phyloP scores from a whole-genome alignment of 2,113 vertebrate genomes.

The Onychostoma macrolepis region DNA sequence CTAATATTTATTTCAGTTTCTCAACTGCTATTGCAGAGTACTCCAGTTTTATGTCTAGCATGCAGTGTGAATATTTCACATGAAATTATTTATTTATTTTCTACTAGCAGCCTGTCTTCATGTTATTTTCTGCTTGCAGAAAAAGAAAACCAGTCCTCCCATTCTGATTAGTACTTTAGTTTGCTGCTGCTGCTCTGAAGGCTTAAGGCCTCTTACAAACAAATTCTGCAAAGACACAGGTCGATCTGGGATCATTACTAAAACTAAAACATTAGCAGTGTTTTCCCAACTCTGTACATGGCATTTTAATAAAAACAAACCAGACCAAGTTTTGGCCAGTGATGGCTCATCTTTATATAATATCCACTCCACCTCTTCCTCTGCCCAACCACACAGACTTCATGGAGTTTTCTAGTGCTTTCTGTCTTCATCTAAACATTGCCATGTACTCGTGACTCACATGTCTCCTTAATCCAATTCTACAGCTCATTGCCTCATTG shows the following conservation, averaged over 20 bases:
- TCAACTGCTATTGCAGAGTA: neutral
- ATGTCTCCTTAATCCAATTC: constrained; percentile 73
- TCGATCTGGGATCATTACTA: neutral
- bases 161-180: neutral
- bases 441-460: constrained; percentile 64
- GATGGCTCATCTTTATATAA: neutral
- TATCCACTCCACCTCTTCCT: constrained; percentile 10
- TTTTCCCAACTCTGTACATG: neutral
- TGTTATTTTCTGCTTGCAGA: neutral
- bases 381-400: neutral
- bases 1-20: neutral
- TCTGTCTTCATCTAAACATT: neutral
- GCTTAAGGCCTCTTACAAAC: neutral
- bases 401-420: neutral
- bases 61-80: neutral
- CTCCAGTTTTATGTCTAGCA: neutral
- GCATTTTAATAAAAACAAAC: too few relatives aligned
- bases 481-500: constrained; percentile 64
- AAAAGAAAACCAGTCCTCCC: neutral
- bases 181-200: neutral
- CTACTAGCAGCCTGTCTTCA: neutral
- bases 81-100: neutral
- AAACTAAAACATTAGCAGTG: neutral
- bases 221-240: neutral
- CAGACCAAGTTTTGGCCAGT: neutral